Evolutionary conservation across 2,888 invertebrate species (phyloP).

Genomic region (Amphipyra berbera): DNA sequence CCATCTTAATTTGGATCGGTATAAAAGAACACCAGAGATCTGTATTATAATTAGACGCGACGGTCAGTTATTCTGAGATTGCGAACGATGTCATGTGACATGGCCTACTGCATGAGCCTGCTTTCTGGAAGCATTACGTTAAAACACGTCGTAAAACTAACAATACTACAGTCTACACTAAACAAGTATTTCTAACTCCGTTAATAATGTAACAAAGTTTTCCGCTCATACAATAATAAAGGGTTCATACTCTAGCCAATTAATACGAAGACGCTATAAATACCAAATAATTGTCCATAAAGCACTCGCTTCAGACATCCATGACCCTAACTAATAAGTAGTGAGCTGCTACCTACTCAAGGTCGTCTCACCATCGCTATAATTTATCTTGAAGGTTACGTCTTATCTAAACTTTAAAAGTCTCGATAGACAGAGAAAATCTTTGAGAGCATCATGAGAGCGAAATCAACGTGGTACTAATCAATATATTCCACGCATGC

Average conservation of each 20-base stretch:
- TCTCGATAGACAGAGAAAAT: constrained; percentile 42
- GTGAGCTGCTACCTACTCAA: constrained; percentile 40
- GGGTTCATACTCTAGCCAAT: constrained; percentile 36
- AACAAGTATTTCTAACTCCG: constrained; percentile 23
- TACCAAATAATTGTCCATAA: constrained; percentile 27
- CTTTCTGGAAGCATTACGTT: constrained; percentile 53
- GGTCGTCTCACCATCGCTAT: constrained; percentile 33
- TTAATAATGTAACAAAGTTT: constrained; percentile 39
- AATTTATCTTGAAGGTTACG: constrained; percentile 36
- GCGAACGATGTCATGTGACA: constrained; percentile 81
- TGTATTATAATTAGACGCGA: constrained; percentile 83
- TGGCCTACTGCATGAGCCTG: constrained; percentile 64
- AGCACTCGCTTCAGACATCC: constrained; percentile 40
- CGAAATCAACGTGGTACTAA: constrained; percentile 77
- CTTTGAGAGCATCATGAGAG: constrained; percentile 65
- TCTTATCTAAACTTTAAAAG: constrained; percentile 43
- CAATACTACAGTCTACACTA: constrained; percentile 28
- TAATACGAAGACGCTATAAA: constrained; percentile 37
- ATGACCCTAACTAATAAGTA: constrained; percentile 33
- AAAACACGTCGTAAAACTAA: constrained; percentile 47
- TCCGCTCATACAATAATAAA: constrained; percentile 39
- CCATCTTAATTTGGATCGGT: constrained; percentile 34
- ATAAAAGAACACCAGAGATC: constrained; percentile 65
- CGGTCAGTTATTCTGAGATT: constrained; percentile 85
- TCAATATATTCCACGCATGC: constrained; percentile 88